Conservation (phyloP, 2,113 vertebrate genomes). For the Salvelinus namaycush region DNA sequence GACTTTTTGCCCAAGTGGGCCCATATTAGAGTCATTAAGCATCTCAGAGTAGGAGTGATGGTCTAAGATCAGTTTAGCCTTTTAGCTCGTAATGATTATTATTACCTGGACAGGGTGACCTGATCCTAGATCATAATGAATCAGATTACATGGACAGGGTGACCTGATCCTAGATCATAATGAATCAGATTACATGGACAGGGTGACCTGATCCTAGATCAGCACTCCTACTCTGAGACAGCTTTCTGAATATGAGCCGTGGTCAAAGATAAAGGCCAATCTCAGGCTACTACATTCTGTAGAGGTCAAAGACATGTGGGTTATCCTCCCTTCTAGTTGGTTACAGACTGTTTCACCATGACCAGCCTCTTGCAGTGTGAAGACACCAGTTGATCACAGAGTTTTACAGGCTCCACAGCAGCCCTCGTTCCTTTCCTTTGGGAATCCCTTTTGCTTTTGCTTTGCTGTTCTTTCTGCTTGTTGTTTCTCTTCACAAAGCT, state of each 20-base stretch:
- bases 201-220: too few relatives aligned
- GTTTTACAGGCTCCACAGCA: conserved; percentile 38
- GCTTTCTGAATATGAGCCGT: too few relatives aligned
- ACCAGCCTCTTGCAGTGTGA: conserved; percentile 72
- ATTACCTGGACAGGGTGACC: too few relatives aligned
- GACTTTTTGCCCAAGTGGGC: background rate
- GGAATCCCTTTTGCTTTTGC: conserved; percentile 60
- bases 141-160: too few relatives aligned
- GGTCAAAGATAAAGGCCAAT: background rate
- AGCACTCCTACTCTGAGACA: too few relatives aligned
- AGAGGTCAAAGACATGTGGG: background rate
- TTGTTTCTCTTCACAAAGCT: conserved; percentile 61
- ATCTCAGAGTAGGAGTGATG: background rate
- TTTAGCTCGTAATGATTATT: background rate
- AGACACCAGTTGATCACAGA: conserved; percentile 74
- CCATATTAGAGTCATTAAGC: background rate
- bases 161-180: too few relatives aligned
- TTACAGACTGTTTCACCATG: background rate
- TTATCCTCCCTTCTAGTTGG: background rate
- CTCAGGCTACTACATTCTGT: background rate
- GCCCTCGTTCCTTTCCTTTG: conserved; percentile 50
- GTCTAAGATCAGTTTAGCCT: background rate
- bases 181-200: too few relatives aligned
- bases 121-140: too few relatives aligned
- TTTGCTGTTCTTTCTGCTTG: conserved; percentile 64